These are phyloP conservation scores for Spodoptera frugiperda DNA, from an alignment of 1,140 invertebrate genomes.

Conservation along the genomic window DNA sequence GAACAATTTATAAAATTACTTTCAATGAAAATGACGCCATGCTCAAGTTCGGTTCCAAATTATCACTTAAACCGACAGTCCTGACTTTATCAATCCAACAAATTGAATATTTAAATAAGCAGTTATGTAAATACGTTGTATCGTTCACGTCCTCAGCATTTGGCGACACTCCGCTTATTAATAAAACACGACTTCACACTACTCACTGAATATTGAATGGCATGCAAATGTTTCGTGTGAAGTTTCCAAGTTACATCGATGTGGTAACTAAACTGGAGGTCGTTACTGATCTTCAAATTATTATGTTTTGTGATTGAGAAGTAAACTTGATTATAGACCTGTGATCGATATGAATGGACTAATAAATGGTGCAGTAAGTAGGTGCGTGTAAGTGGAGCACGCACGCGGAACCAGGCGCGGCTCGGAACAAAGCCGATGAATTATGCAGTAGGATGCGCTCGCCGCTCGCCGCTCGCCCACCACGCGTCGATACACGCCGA, in stretches of 20 bases:
- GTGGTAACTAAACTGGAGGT: no score
- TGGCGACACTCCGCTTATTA: constrained; percentile 21
- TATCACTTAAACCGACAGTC: constrained; percentile 16
- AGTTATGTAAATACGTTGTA: not conserved
- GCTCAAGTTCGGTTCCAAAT: not conserved
- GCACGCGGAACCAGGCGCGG: constrained; percentile 26
- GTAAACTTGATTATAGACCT: not conserved
- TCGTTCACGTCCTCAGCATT: not conserved
- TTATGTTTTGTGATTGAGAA: not conserved
- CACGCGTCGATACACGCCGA: not conserved
- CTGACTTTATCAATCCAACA: constrained; percentile 13
- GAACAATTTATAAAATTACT: constrained; percentile 1
- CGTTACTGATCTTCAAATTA: not conserved
- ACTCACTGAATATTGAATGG: not conserved
- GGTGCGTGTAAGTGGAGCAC: not conserved
- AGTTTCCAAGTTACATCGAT: not conserved
- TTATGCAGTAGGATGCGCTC: constrained; percentile 40
- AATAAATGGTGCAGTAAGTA: not conserved
- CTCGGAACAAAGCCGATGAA: constrained; percentile 28
- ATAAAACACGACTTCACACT: constrained; percentile 24
- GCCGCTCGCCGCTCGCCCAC: constrained; percentile 13
- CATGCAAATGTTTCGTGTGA: not conserved
- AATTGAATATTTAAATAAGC: constrained; percentile 26
- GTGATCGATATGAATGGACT: constrained; percentile 21
- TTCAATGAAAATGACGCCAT: constrained; percentile 4